Conservation (phyloP, 2,113 vertebrate genomes). For the Arvicanthis niloticus region DNA sequence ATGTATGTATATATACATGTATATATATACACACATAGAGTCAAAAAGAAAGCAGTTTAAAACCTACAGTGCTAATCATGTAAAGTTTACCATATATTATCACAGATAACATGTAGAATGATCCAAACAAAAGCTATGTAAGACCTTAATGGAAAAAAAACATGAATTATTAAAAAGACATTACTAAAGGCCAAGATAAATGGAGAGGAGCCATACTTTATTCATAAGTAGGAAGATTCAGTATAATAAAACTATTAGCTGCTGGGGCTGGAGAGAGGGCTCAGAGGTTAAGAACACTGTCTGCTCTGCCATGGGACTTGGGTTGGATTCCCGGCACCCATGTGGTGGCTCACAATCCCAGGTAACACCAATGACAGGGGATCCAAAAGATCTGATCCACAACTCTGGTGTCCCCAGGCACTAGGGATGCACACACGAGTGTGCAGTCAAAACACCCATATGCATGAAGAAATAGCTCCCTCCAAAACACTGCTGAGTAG, state of each 20-base stretch:
- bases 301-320: neutral
- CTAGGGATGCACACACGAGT: neutral
- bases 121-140: neutral
- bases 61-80: neutral
- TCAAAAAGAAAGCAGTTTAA: neutral
- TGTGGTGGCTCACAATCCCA: neutral
- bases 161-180: neutral
- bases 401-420: neutral
- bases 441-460: neutral
- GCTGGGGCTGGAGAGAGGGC: neutral
- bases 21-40: neutral
- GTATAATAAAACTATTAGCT: conserved; percentile 16
- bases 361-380: neutral
- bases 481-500: neutral
- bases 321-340: neutral
- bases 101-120: neutral
- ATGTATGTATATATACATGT: too few species aligned
- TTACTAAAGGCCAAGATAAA: conserved; percentile 35
- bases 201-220: neutral
- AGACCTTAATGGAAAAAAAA: conserved; percentile 23
- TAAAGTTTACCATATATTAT: neutral
- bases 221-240: neutral
- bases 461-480: neutral
- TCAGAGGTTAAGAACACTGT: neutral
- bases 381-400: neutral